Evolutionary conservation across 2,113 vertebrate genomes (phyloP).

Genomic region (western clawed frog (Xenopus tropicalis)): UCB_Xtro_10.0 CM004449.2:83556001-83556500

Average conservation of each 20-base stretch:
- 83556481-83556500: constrained; percentile 24
- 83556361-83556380: constrained; percentile 18
- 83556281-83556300: background rate
- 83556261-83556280: constrained; percentile 1
- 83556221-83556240: background rate
- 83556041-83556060: too few species aligned
- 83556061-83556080: too few species aligned
- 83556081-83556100: too few species aligned
- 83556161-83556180: background rate
- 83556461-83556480: constrained; percentile 28
- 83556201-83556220: background rate
- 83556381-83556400: constrained; percentile 27
- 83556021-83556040: too few species aligned
- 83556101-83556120: too few species aligned
- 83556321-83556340: constrained; percentile 19
- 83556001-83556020: too few species aligned
- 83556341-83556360: constrained; percentile 21
- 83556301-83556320: background rate
- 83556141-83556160: background rate
- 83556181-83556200: background rate
- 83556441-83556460: constrained; percentile 4
- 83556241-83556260: background rate
- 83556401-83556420: background rate
- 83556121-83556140: too few species aligned
- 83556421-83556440: constrained; percentile 12